phyloP scores from a whole-genome alignment of 2,888 invertebrate species.

The Marasmarcha lunaedactyla region DNA sequence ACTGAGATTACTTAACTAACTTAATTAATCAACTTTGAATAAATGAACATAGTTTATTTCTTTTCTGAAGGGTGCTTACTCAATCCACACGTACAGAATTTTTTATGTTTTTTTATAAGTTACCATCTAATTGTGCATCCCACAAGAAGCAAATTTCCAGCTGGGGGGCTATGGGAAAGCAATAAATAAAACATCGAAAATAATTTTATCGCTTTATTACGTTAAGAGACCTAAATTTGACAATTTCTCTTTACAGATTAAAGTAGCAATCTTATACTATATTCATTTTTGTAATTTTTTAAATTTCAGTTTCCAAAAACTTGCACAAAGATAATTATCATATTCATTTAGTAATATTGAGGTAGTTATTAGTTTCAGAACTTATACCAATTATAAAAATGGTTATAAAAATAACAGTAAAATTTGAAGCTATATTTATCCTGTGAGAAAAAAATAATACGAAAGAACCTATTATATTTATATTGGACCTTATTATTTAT shows the following conservation, averaged over 20 bases:
- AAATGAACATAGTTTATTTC: too few relatives aligned
- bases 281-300: slow-evolving; percentile 50
- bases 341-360: slow-evolving; percentile 69
- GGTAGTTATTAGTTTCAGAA: slow-evolving; percentile 70
- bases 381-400: slow-evolving; percentile 66
- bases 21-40: too few relatives aligned
- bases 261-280: slow-evolving; percentile 64
- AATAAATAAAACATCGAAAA: not conserved
- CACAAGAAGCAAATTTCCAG: too few relatives aligned
- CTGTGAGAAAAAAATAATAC: slow-evolving; percentile 31
- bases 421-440: slow-evolving; percentile 39
- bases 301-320: slow-evolving; percentile 63
- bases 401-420: slow-evolving; percentile 59
- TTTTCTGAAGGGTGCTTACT: too few relatives aligned
- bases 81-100: too few relatives aligned
- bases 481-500: slow-evolving; percentile 37
- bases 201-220: slow-evolving; percentile 59
- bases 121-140: too few relatives aligned
- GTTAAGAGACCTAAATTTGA: slow-evolving; percentile 68
- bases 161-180: too few relatives aligned
- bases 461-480: slow-evolving; percentile 31
- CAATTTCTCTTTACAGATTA: slow-evolving; percentile 58
- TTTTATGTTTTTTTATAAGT: too few relatives aligned
- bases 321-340: slow-evolving; percentile 68
- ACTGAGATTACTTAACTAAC: too few relatives aligned